phyloP scores from a whole-genome alignment of 2,888 invertebrate genomes.

The Frankliniella intonsa region DNA sequence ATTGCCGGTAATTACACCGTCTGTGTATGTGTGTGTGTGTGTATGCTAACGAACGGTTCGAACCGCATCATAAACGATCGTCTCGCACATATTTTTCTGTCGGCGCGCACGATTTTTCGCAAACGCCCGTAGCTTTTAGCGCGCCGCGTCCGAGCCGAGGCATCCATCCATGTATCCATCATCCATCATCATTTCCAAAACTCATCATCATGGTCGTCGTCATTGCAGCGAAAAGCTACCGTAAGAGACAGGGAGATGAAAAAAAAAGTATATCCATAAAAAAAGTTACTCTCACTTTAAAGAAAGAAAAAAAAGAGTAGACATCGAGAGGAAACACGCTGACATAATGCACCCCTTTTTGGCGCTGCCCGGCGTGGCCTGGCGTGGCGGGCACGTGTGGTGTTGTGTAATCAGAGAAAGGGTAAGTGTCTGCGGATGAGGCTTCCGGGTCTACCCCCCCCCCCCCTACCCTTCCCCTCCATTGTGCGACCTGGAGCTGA shows the following conservation, averaged over 20 bases:
- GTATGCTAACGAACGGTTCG: background rate
- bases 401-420: slow-evolving; percentile 25
- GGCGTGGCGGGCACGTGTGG: background rate
- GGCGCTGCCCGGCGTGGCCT: background rate
- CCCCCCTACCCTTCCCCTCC: background rate
- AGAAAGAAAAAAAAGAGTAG: background rate
- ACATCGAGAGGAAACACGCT: background rate
- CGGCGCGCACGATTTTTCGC: too few relatives aligned
- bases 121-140: too few relatives aligned
- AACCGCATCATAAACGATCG: too few relatives aligned
- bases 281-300: background rate
- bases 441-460: background rate
- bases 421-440: slow-evolving; percentile 15
- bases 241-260: background rate
- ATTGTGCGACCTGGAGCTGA: too few relatives aligned
- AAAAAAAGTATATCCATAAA: background rate
- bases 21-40: background rate
- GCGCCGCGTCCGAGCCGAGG: too few relatives aligned
- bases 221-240: too few relatives aligned
- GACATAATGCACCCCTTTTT: slow-evolving; percentile 15
- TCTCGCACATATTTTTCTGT: too few relatives aligned
- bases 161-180: background rate
- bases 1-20: slow-evolving; percentile 1
- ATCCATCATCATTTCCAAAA: background rate
- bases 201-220: background rate